Conservation (phyloP, 2,113 vertebrate species). For the Bostrychus sinensis region DNA sequence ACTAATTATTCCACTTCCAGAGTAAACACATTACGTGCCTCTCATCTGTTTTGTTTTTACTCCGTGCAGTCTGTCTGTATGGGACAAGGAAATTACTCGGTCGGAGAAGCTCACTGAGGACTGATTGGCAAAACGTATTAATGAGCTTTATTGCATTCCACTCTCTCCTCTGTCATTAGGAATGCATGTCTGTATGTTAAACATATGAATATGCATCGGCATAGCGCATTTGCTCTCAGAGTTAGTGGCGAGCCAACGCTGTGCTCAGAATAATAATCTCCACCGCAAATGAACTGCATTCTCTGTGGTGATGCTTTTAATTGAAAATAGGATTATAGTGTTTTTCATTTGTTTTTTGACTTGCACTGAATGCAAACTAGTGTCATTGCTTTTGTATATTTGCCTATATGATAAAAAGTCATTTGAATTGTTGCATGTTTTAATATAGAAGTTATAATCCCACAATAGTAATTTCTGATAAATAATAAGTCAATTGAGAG, state of each 20-base stretch:
- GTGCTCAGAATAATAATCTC: slow-evolving; percentile 80
- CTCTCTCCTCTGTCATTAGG: slow-evolving; percentile 66
- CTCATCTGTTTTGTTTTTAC: slow-evolving; percentile 28
- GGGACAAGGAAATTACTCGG: slow-evolving; percentile 51
- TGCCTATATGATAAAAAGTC: slow-evolving; percentile 22
- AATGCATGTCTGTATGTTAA: slow-evolving; percentile 81
- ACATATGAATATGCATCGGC: slow-evolving; percentile 84
- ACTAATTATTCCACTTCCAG: slow-evolving; percentile 4
- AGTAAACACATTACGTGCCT: slow-evolving; percentile 15
- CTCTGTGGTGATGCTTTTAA: slow-evolving; percentile 40
- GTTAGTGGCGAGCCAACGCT: slow-evolving; percentile 65
- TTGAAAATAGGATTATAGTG: slow-evolving; percentile 41
- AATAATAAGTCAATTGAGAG: not conserved
- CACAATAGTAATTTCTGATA: not conserved
- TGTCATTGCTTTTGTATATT: slow-evolving; percentile 9
- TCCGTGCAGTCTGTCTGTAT: slow-evolving; percentile 10
- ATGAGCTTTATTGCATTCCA: slow-evolving; percentile 75
- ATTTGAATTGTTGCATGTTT: slow-evolving; percentile 22
- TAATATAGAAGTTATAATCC: slow-evolving; percentile 43
- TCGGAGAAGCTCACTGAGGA: slow-evolving; percentile 31
- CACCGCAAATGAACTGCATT: slow-evolving; percentile 47
- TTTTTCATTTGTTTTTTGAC: slow-evolving; percentile 17
- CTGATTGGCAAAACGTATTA: slow-evolving; percentile 75
- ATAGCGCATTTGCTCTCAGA: slow-evolving; percentile 74
- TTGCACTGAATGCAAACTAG: slow-evolving; percentile 30